Base-by-base conservation (phyloP, 2,797 vertebrate species). In the Peromyscus attwateri region DNA sequence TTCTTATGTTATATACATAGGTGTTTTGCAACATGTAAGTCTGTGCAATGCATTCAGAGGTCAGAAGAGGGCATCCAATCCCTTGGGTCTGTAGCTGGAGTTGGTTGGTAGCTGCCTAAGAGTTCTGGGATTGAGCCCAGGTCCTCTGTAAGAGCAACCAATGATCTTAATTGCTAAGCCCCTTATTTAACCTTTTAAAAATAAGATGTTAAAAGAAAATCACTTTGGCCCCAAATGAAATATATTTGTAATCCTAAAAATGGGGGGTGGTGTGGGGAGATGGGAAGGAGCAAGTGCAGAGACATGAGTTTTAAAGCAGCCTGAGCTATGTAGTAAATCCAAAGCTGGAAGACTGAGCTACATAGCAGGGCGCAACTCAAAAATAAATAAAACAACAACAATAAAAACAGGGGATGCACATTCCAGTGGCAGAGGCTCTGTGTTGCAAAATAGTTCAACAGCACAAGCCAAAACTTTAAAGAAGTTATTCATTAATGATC, bases 231-330 rank as follows among this genome's bases (percentile, higher is more conserved):
- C 37, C 9, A 25, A 34, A 6, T 46, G 13, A 71, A 27, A 55
- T 13, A 2, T 40, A 40, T 40, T 73, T 73, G 23, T 87, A 40
- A 17, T 88, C 5, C 40, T 62, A 64, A 13, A 37, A 43, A 23
- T 5, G 19, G 34, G 4, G 40, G 31, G 0, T 5, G 6, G 3
- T 4, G 43, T 46, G 43, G 9, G 19, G 62, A 14, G n/a, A 37
- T 4, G 3, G 52, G 62, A 12, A 68, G 12, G 2, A 14, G 23
- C 17, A 89, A 29, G 46, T 8, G 6, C 19, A 49, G 31, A 49
- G 29, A 10, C 4, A 17, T 64, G 13, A 64, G 29, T 62, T 89
- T n/a, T 23, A 77, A 75, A 49, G 13, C 57, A 89, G 12, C 21
- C 21, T 64, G 17, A 34, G 57, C 6, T 46, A 17, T 23, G 7